These are phyloP conservation scores for Tholera decimalis DNA, from an alignment of 2,888 invertebrate genomes.

Conservation along the genomic window DNA sequence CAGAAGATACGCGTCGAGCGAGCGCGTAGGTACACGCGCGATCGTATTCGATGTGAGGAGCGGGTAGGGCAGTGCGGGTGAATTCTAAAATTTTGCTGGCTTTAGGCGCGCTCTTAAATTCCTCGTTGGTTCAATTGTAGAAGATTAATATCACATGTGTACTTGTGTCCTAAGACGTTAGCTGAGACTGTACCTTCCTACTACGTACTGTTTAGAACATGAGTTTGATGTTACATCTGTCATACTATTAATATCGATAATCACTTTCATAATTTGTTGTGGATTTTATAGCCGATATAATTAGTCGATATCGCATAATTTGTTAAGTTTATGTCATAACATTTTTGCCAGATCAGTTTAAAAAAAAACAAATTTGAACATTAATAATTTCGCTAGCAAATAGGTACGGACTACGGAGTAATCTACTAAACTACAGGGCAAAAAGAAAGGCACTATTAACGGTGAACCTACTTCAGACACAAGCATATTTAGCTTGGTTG, in stretches of 20 bases:
- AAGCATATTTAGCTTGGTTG: no score
- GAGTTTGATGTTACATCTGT: background rate
- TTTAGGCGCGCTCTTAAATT: constrained; percentile 34
- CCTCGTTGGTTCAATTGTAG: constrained; percentile 17
- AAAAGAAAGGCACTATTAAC: no score
- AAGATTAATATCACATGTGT: background rate
- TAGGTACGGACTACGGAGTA: no score
- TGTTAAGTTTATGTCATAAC: background rate
- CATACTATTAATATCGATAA: constrained; percentile 3
- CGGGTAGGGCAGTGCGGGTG: no score
- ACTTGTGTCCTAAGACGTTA: constrained; percentile 10
- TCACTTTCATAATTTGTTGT: constrained; percentile 39
- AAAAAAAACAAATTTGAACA: no score
- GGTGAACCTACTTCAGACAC: no score
- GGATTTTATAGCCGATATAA: background rate
- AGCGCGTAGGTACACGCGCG: no score
- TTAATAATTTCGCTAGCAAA: no score
- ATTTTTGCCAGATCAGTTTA: background rate
- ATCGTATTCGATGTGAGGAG: no score
- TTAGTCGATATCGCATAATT: constrained; percentile 1
- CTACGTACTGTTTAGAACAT: background rate
- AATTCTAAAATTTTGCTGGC: no score
- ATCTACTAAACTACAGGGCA: no score
- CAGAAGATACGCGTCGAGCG: no score
- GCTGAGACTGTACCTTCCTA: constrained; percentile 3